These are phyloP conservation scores for Sula dactylatra DNA, from an alignment of 2,113 vertebrate species.

Conservation along the genomic window DNA sequence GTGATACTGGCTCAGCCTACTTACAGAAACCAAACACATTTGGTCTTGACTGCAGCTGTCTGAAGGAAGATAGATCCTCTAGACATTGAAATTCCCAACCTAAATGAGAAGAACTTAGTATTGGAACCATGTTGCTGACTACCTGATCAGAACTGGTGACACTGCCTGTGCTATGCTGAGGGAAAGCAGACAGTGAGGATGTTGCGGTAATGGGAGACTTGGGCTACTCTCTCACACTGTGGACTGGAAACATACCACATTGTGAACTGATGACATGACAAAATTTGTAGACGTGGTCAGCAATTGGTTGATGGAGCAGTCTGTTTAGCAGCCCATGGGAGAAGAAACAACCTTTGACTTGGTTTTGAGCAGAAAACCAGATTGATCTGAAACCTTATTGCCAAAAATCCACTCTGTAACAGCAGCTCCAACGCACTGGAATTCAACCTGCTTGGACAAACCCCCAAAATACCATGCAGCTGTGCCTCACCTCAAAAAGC, in stretches of 20 bases:
- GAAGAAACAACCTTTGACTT: background rate
- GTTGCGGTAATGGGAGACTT: background rate
- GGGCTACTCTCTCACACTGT: background rate
- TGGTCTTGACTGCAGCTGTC: background rate
- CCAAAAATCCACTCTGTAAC: background rate
- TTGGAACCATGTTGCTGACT: background rate
- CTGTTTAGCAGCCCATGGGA: background rate
- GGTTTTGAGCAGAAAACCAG: background rate
- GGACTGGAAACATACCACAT: background rate
- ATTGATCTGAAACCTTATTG: background rate
- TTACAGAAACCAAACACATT: background rate
- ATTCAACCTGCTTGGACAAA: background rate
- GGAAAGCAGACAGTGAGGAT: background rate
- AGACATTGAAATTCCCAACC: background rate
- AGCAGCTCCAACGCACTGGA: background rate
- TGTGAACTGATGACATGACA: background rate
- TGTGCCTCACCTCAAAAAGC: background rate
- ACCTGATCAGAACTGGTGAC: background rate
- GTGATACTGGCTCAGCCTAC: background rate
- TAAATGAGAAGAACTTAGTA: background rate
- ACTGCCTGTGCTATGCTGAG: background rate
- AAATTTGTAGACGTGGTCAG: background rate
- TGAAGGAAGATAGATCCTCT: background rate
- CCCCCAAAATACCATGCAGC: rapidly evolving
- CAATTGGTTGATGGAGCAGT: background rate